These are phyloP conservation scores for Matsumurasca onukii DNA, from an alignment of 1,140 invertebrate genomes.

Conservation along the genomic window DNA sequence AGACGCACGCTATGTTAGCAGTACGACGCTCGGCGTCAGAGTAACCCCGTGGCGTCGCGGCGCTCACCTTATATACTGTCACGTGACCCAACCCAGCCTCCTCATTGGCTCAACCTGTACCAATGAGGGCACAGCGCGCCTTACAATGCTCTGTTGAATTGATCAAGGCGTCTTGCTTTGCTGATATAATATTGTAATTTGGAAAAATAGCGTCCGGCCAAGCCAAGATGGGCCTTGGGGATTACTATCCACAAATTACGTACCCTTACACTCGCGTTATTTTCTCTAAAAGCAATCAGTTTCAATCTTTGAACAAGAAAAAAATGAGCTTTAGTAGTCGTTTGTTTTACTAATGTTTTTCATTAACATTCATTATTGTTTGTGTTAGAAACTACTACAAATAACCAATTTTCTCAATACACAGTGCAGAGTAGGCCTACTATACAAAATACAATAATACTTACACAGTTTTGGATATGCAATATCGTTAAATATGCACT, in stretches of 20 bases:
- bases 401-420: too few relatives aligned
- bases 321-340: too few relatives aligned
- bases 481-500: too few relatives aligned
- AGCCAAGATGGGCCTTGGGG: background rate
- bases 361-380: too few relatives aligned
- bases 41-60: background rate
- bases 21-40: conserved; percentile 19
- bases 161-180: conserved; percentile 21
- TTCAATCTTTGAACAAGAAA: too few relatives aligned
- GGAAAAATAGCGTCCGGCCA: conserved; percentile 11
- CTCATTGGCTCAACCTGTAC: conserved; percentile 2
- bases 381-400: too few relatives aligned
- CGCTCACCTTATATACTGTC: conserved; percentile 20
- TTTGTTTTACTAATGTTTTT: too few relatives aligned
- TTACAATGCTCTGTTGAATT: conserved; percentile 19
- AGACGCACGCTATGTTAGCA: background rate
- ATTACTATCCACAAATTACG: conserved; percentile 7
- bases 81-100: conserved; percentile 16
- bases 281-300: too few relatives aligned
- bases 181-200: conserved; percentile 26
- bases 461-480: too few relatives aligned
- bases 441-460: too few relatives aligned
- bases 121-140: conserved; percentile 7
- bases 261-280: background rate
- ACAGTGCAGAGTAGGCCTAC: too few relatives aligned